Conservation (phyloP, 2,797 vertebrate species). For the Sebastes variabilis region DNA sequence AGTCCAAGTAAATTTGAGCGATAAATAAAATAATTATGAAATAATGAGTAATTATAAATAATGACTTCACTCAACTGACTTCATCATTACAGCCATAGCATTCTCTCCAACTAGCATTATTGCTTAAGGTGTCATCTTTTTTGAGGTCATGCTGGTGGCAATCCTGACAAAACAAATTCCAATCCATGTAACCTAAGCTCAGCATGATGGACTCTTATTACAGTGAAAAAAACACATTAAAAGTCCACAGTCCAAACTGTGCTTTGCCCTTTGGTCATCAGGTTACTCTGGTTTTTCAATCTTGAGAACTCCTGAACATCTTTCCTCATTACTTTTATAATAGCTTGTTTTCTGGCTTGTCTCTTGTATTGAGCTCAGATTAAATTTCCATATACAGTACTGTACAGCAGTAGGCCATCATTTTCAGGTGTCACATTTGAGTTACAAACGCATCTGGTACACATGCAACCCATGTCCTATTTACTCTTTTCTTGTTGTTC, state of each 20-base stretch:
- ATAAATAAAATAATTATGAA: background rate
- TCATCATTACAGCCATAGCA: background rate
- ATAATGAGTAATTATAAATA: background rate
- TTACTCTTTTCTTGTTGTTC: background rate
- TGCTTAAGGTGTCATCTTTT: background rate
- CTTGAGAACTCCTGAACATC: background rate
- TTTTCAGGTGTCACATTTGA: background rate
- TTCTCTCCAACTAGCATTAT: background rate
- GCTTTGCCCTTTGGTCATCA: background rate
- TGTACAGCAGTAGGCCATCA: background rate
- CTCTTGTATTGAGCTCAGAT: background rate
- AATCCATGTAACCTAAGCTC: background rate
- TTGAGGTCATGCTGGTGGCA: background rate
- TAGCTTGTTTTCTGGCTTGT: background rate
- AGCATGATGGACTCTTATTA: constrained; percentile 8
- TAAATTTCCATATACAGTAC: background rate
- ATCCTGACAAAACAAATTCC: constrained; percentile 6
- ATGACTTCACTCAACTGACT: background rate
- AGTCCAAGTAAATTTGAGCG: background rate
- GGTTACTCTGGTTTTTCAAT: background rate
- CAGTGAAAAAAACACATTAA: background rate
- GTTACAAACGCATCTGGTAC: background rate
- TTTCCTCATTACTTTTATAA: background rate
- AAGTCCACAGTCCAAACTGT: background rate
- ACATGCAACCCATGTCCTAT: background rate